phyloP scores from a whole-genome alignment of 2,797 vertebrate species.

The Lagocephalus sceleratus region DNA sequence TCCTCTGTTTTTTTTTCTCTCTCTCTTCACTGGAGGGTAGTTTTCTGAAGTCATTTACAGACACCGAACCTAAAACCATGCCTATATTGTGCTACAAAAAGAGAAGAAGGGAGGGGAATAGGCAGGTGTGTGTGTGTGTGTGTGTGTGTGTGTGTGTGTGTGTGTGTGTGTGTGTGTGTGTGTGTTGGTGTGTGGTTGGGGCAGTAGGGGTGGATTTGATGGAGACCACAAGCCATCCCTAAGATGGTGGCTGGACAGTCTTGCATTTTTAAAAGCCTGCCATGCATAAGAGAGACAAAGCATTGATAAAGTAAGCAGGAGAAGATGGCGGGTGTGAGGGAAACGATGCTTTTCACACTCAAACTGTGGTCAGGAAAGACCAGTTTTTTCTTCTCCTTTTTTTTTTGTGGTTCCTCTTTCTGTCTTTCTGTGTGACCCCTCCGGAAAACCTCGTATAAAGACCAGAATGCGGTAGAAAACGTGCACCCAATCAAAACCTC shows the following conservation, averaged over 20 bases:
- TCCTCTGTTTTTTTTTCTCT: conserved; percentile 39
- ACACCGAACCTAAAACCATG: conserved; percentile 52
- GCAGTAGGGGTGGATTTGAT: conserved; percentile 26
- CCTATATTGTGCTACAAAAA: conserved; percentile 25
- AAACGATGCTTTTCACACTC: conserved; percentile 20
- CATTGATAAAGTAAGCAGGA: conserved; percentile 37
- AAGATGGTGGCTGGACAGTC: conserved; percentile 65
- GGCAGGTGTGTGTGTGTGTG: conserved; percentile 27
- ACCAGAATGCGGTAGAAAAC: conserved; percentile 67
- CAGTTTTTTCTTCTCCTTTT: no score
- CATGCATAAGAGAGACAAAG: conserved; percentile 53
- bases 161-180: conserved; percentile 21
- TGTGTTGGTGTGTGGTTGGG: conserved; percentile 1
- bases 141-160: conserved; percentile 25
- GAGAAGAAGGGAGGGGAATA: conserved; percentile 30
- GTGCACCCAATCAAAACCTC: conserved; percentile 77
- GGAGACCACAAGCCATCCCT: conserved; percentile 41
- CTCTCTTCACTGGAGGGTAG: conserved; percentile 56
- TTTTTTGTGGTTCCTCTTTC: conserved; percentile 45
- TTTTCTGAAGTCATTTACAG: conserved; percentile 69
- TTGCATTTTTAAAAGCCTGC: conserved; percentile 62
- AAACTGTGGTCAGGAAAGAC: conserved; percentile 22
- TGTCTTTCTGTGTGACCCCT: conserved; percentile 44
- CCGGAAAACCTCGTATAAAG: conserved; percentile 68
- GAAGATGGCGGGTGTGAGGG: conserved; percentile 32